phyloP scores from a whole-genome alignment of 2,797 vertebrate genomes.

The Coendou prehensilis region DNA sequence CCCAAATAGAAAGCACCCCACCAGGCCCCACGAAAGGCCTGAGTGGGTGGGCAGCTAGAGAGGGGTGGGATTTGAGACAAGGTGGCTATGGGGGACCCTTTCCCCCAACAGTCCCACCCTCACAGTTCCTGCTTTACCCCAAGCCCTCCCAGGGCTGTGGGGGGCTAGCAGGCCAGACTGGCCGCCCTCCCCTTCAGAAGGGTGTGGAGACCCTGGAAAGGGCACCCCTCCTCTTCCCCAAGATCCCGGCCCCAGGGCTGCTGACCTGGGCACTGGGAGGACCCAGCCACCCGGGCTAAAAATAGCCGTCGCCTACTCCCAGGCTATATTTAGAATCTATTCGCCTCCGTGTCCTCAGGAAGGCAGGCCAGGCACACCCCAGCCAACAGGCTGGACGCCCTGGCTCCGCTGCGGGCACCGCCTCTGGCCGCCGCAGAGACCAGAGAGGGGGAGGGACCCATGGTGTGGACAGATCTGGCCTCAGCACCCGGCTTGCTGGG shows the following conservation, averaged over 20 bases:
- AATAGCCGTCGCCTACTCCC: conserved; percentile 80
- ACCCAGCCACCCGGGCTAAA: conserved; percentile 66
- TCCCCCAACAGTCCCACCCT: too few relatives aligned
- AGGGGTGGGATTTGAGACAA: neutral
- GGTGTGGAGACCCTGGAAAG: neutral
- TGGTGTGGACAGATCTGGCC: neutral
- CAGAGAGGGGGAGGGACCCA: neutral
- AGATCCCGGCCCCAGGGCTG: neutral
- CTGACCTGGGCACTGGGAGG: conserved; percentile 66
- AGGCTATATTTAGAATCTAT: conserved; percentile 79
- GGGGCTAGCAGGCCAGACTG: neutral
- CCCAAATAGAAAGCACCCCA: conserved; percentile 71
- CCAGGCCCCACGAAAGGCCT: conserved; percentile 7
- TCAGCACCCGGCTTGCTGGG: neutral
- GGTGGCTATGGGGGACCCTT: neutral
- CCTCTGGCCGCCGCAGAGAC: conserved; percentile 61
- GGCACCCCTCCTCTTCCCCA: too few relatives aligned
- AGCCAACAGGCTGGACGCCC: neutral
- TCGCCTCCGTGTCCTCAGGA: conserved; percentile 29
- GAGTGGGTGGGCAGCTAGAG: neutral
- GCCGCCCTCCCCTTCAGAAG: too few relatives aligned
- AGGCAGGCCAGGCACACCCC: conserved; percentile 75
- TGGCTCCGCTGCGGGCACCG: neutral
- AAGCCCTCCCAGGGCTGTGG: neutral
- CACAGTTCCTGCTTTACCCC: neutral